These are phyloP conservation scores for Trichogramma dendrolimi DNA, from an alignment of 2,888 invertebrate genomes.

Conservation along the genomic window DNA sequence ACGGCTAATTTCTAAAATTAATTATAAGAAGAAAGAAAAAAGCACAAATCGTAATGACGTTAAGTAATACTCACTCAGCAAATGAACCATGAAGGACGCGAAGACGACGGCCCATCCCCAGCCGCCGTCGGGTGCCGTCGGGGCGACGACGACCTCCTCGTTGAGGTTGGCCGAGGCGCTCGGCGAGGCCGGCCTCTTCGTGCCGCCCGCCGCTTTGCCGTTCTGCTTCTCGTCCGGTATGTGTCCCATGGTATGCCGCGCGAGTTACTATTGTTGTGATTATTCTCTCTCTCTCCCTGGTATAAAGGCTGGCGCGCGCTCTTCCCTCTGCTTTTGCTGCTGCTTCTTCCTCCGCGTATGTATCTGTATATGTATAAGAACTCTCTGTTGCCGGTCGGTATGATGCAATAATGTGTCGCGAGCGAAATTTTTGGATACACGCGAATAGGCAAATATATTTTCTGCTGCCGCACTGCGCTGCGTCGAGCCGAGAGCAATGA, in stretches of 20 bases:
- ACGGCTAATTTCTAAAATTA: too few species aligned
- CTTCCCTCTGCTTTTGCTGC: too few species aligned
- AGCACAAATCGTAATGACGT: not conserved
- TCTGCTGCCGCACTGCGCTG: too few species aligned
- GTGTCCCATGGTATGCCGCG: constrained; percentile 14
- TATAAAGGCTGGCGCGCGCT: too few species aligned
- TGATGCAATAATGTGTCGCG: too few species aligned
- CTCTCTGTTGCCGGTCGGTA: too few species aligned
- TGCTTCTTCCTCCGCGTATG: too few species aligned
- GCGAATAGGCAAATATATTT: too few species aligned
- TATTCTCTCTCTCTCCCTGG: too few species aligned
- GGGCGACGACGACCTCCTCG: not conserved
- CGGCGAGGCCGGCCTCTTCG: not conserved
- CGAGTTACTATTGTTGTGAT: not conserved
- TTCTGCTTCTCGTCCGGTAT: constrained; percentile 14
- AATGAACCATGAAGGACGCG: constrained; percentile 94
- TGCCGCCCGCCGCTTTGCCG: constrained; percentile 9
- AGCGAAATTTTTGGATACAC: too few species aligned
- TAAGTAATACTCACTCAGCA: constrained; percentile 71
- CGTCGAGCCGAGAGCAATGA: too few species aligned
- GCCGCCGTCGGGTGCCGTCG: constrained; percentile 76
- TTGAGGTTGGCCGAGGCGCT: not conserved
- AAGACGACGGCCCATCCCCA: constrained; percentile 95
- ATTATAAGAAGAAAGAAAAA: not conserved
- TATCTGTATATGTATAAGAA: too few species aligned